Percentiles rank a stretch among this genome's conserved stretches.
These are phyloP conservation scores for Echinarachnius parma DNA, from an alignment of 53 echinoderm and acorn worm species.

Conservation along the genomic window DNA sequence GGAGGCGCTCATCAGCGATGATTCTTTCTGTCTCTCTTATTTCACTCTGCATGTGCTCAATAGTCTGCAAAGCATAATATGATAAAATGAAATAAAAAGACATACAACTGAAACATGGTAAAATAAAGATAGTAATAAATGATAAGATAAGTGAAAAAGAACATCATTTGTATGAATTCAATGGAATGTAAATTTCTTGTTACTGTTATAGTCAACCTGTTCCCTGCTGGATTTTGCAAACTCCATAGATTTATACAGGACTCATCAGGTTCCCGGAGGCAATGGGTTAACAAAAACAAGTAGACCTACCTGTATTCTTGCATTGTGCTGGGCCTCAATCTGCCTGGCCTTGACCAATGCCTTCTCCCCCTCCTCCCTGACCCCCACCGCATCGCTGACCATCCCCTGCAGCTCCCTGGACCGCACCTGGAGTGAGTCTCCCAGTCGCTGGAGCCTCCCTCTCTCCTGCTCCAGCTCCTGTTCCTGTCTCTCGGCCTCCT, in stretches of 20 bases:
- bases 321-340: conserved; percentile 68
- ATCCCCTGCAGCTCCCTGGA: conserved; percentile 27
- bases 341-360: conserved; percentile 71
- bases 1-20: conserved; percentile 88
- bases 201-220: no score
- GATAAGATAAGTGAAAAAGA: no score
- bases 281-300: no score
- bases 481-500: conserved; percentile 69
- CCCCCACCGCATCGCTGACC: conserved; percentile 69
- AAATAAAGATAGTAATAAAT: no score
- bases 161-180: no score
- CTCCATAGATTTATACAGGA: no score
- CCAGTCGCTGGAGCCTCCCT: conserved; percentile 67
- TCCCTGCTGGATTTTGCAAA: no score
- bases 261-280: no score
- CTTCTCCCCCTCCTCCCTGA: conserved; percentile 82
- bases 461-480: conserved; percentile 66
- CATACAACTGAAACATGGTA: no score
- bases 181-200: no score
- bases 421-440: conserved; percentile 70
- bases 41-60: conserved; percentile 65
- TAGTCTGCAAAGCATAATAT: conserved; percentile 20
- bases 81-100: no score
- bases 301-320: conserved; percentile 63
- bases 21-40: conserved; percentile 74